Percentiles rank a stretch among this genome's conserved stretches.
Evolutionary conservation across 2,113 vertebrate genomes (phyloP).

Genomic region (Fulmarus glacialis): DNA sequence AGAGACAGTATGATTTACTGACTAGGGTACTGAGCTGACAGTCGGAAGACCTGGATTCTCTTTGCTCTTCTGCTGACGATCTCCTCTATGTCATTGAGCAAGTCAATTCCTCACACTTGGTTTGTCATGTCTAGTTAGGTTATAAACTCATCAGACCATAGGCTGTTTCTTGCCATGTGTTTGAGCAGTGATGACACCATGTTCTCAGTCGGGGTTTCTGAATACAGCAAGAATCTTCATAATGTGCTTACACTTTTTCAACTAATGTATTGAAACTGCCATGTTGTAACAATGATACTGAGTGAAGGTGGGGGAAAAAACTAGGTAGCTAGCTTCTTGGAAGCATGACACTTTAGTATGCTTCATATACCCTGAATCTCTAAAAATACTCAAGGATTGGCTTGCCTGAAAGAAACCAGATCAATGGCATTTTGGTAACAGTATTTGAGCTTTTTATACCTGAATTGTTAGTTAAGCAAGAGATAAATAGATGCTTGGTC

Average conservation of each 20-base stretch:
- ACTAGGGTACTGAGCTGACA: background rate
- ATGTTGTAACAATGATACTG: background rate
- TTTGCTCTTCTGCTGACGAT: background rate
- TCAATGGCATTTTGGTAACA: background rate
- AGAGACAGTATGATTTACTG: background rate
- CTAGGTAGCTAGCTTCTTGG: background rate
- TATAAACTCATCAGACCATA: background rate
- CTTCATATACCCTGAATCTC: background rate
- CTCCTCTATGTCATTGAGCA: background rate
- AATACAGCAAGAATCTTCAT: background rate
- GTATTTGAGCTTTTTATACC: background rate
- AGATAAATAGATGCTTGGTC: background rate
- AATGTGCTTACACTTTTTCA: background rate
- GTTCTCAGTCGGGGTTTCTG: background rate
- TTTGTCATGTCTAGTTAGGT: background rate
- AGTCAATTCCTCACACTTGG: background rate
- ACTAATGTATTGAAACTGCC: background rate
- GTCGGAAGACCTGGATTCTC: background rate
- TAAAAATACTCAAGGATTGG: background rate
- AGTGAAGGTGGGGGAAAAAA: background rate
- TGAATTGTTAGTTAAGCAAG: background rate
- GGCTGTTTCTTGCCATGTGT: background rate
- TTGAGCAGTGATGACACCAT: background rate
- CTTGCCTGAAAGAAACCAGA: background rate
- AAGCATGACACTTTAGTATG: background rate